Conservation (phyloP, 2,888 invertebrate species). For the Caenorhabditis japonica region DNA sequence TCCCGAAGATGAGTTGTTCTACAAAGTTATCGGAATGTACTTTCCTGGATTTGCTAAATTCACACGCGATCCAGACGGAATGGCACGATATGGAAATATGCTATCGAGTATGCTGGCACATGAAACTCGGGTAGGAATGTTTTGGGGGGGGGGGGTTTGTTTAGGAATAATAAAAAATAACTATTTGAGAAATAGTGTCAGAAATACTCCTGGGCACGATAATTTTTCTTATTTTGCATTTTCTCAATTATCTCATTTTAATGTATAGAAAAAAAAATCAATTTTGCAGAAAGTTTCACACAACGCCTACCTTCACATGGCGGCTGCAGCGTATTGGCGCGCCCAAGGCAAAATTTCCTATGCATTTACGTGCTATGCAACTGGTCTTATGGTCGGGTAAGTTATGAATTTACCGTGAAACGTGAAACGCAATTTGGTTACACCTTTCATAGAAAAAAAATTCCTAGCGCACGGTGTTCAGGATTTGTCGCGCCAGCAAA, state of each 20-base stretch:
- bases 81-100: conserved; percentile 40
- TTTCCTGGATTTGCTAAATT: conserved; percentile 45
- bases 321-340: conserved; percentile 62
- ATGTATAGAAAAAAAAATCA: too few species aligned
- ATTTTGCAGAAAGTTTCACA: conserved; percentile 50
- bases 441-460: too few species aligned
- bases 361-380: conserved; percentile 53
- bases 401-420: too few species aligned
- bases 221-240: too few species aligned
- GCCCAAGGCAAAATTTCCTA: conserved; percentile 49
- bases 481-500: too few species aligned
- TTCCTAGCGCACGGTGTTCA: too few species aligned
- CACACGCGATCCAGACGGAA: conserved; percentile 29
- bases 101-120: conserved; percentile 44
- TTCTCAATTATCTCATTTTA: neutral
- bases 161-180: too few species aligned
- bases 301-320: conserved; percentile 55
- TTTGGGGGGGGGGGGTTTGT: too few species aligned
- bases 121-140: too few species aligned
- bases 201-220: too few species aligned
- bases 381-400: conserved; percentile 43
- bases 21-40: conserved; percentile 40
- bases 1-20: conserved; percentile 26
- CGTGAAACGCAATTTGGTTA: too few species aligned
- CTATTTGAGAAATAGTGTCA: too few species aligned